Conservation (phyloP, 2,888 invertebrate genomes). For the Xestia c-nigrum region DNA sequence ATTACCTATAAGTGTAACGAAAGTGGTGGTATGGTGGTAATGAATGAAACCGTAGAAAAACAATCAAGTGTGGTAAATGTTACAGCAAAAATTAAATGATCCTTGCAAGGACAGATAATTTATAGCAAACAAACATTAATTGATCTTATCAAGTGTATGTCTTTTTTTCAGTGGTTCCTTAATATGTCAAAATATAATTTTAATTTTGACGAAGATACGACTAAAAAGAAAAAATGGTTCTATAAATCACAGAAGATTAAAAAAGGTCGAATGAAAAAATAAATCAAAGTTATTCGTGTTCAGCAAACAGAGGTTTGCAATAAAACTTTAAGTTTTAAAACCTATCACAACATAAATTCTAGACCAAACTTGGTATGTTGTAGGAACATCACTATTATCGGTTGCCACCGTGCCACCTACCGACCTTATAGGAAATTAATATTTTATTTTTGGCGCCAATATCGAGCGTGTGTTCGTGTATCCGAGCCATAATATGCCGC, state of each 20-base stretch:
- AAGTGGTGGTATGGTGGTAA: too few species aligned
- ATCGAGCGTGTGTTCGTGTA: slow-evolving; percentile 79
- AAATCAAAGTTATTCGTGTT: slow-evolving; percentile 13
- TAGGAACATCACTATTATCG: slow-evolving; percentile 70
- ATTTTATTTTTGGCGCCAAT: slow-evolving; percentile 86
- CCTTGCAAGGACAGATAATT: too few species aligned
- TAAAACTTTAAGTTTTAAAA: slow-evolving; percentile 42
- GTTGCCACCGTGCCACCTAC: slow-evolving; percentile 79
- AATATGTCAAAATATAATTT: not conserved
- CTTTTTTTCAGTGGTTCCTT: not conserved
- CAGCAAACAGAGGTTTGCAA: slow-evolving; percentile 18
- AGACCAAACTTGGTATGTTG: slow-evolving; percentile 66
- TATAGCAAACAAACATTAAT: not conserved
- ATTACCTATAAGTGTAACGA: not conserved
- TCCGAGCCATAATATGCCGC: slow-evolving; percentile 79
- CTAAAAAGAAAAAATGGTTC: not conserved
- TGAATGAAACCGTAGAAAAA: not conserved
- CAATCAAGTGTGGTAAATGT: too few species aligned
- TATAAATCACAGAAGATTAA: slow-evolving; percentile 18
- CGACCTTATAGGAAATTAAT: slow-evolving; percentile 85
- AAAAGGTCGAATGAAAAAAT: not conserved
- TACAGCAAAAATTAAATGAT: not conserved
- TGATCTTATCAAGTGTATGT: not conserved
- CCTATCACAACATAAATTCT: slow-evolving; percentile 59
- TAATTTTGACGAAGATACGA: not conserved